Base-by-base conservation (phyloP, 2,113 vertebrate species). In the Brachyhypopomus gauderio region DNA sequence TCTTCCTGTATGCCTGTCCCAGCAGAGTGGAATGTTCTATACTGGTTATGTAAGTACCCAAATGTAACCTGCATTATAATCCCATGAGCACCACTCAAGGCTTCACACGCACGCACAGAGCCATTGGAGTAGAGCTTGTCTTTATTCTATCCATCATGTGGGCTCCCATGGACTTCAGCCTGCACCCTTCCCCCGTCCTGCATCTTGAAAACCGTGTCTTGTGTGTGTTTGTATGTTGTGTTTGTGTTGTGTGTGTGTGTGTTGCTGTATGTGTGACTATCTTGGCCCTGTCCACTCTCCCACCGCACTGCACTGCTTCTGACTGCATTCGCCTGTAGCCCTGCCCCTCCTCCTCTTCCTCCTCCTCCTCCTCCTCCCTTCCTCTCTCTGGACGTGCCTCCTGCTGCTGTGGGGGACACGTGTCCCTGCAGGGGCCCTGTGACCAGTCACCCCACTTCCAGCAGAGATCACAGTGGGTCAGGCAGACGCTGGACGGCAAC, bases 21-120 rank as follows among this genome's bases (percentile, higher is more conserved):
- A 89, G 91, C 94, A 96, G 95, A 96, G 95, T 94, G 95, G 95
- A 94, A 93, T 95, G 90, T 94, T 94, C 92, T 96, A 95, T 95
- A 91, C 94, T 92, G 94, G 92, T 94, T 96, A 96, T 93, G 95
- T 95, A 96, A 96, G 95, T 96, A 93, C 89, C 81, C 88, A 16
- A 70, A 34, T 69, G 34, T 77, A 80, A 72, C 52, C 62, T 52
- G 25, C 73, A 77, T 67, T 80, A 75, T 41, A 64, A 30, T 67
- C 41, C 52, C 34, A 27, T 22, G 30, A 60, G 55, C 45, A 41
- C 79, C 4, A 2, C 27, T 71, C 71, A 17, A 4, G 11, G 64
- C 30, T 4, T 8, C 38, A 17, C n/a, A 25, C 27, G 5, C 63
- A 66, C 63, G 17, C 17, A 14, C 22, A 27, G 25, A 60, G 9